Evolutionary conservation across 2,797 vertebrate species (phyloP).

Genomic region (Hylomyscus alleni): DNA sequence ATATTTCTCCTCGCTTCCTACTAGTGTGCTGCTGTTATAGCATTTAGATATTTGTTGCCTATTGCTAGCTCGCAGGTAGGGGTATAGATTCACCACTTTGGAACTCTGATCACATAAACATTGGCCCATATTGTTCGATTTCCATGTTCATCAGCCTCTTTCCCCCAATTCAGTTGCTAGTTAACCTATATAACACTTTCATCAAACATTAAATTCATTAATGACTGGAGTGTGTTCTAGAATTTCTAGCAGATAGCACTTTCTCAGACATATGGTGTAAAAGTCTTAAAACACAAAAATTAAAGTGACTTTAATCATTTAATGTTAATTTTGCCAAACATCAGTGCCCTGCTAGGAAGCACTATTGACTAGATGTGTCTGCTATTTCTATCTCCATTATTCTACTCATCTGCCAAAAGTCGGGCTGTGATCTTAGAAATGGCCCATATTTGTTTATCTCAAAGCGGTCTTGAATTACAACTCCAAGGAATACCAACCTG

Average conservation of each 20-base stretch:
- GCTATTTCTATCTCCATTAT: neutral
- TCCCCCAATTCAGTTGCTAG: neutral
- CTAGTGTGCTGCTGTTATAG: neutral
- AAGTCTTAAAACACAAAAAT: neutral
- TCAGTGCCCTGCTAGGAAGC: neutral
- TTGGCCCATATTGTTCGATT: neutral
- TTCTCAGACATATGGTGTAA: slow-evolving; percentile 18
- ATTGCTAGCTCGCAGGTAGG: neutral
- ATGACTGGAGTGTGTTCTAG: neutral
- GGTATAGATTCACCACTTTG: neutral
- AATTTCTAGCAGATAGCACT: neutral
- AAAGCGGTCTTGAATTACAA: neutral
- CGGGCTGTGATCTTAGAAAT: neutral
- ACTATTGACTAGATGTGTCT: neutral
- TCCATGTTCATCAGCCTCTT: neutral
- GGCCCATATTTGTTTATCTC: neutral
- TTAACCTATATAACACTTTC: neutral
- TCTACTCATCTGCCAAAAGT: neutral
- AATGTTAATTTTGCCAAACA: neutral
- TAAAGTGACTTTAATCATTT: neutral
- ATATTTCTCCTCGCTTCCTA: neutral
- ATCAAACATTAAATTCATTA: slow-evolving; percentile 18
- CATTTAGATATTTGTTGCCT: neutral
- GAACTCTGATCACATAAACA: neutral
- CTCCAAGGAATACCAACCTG: neutral